A percentile compares a stretch with the other conserved stretches of the same genome.
Conservation (phyloP, 2,113 vertebrate species). For the Lagopus leucura region DNA sequence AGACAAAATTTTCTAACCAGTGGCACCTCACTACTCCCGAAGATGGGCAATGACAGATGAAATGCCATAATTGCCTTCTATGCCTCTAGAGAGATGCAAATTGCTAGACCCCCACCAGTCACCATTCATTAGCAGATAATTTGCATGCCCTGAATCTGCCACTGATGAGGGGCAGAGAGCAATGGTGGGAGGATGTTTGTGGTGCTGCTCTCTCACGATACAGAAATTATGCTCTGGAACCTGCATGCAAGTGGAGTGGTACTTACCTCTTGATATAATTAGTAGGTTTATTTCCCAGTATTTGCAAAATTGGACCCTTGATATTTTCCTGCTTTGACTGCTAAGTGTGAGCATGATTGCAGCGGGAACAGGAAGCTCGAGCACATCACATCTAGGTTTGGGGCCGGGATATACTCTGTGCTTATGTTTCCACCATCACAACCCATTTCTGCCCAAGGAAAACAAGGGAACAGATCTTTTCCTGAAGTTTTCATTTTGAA, state of each 20-base stretch:
- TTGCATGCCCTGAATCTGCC: not conserved
- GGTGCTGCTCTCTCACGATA: conserved; percentile 48
- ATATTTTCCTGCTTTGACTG: conserved; percentile 73
- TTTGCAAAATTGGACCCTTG: conserved; percentile 76
- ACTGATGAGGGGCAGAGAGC: not conserved
- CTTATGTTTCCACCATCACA: not conserved
- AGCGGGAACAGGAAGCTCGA: conserved; percentile 16
- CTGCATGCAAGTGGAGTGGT: conserved; percentile 50
- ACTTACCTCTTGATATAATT: conserved; percentile 72
- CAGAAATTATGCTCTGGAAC: conserved; percentile 63
- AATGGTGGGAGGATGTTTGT: conserved; percentile 22
- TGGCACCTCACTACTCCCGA: not conserved
- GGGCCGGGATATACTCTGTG: not conserved
- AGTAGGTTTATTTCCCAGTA: conserved; percentile 69
- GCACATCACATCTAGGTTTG: not conserved
- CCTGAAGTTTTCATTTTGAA: not conserved
- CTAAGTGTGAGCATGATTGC: conserved; percentile 47
- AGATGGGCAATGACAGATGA: not conserved
- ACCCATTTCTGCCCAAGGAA: not conserved
- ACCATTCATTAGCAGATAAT: not conserved
- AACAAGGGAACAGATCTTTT: not conserved
- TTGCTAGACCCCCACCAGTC: not conserved
- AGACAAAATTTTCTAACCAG: not conserved
- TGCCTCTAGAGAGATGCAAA: not conserved
- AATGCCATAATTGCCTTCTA: not conserved